Evolutionary conservation across 2,888 invertebrate genomes (phyloP).

Genomic region (Thereva nobilitata): DNA sequence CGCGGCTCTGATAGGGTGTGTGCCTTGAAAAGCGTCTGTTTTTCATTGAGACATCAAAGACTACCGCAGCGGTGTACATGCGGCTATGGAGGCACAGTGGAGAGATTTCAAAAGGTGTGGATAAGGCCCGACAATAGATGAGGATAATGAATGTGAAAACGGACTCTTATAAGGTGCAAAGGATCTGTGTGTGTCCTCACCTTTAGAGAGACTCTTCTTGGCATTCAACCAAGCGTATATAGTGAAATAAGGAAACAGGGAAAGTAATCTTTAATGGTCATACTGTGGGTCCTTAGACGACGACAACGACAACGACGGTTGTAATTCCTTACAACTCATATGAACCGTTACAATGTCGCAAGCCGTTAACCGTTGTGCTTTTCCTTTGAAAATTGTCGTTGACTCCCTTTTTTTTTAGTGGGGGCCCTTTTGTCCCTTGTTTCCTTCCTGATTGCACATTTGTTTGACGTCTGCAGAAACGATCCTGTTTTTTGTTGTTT

Average conservation of each 20-base stretch:
- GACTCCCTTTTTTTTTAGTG: constrained; percentile 7
- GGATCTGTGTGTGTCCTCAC: not conserved
- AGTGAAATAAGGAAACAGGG: constrained; percentile 11
- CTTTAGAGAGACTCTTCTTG: constrained; percentile 16
- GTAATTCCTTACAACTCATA: no score
- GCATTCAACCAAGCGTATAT: constrained; percentile 18
- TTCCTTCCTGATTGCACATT: constrained; percentile 38
- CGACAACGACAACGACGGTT: no score
- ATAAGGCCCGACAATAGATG: constrained; percentile 26
- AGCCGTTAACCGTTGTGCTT: not conserved
- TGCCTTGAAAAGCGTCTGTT: constrained; percentile 19
- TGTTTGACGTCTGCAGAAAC: constrained; percentile 32
- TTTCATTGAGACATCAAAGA: constrained; percentile 20
- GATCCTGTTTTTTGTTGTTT: not conserved
- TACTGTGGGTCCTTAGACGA: no score
- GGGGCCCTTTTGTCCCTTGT: not conserved
- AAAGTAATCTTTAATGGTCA: no score
- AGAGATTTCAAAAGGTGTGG: constrained; percentile 1
- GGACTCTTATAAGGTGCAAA: constrained; percentile 11
- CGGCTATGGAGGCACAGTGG: constrained; percentile 6
- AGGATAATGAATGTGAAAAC: constrained; percentile 32
- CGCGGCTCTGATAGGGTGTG: no score
- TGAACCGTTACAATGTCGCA: no score
- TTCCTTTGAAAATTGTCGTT: constrained; percentile 3
- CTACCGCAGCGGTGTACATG: constrained; percentile 12